Base-by-base conservation (phyloP, 2,113 vertebrate genomes). In the Microcebus tavaratra region DNA sequence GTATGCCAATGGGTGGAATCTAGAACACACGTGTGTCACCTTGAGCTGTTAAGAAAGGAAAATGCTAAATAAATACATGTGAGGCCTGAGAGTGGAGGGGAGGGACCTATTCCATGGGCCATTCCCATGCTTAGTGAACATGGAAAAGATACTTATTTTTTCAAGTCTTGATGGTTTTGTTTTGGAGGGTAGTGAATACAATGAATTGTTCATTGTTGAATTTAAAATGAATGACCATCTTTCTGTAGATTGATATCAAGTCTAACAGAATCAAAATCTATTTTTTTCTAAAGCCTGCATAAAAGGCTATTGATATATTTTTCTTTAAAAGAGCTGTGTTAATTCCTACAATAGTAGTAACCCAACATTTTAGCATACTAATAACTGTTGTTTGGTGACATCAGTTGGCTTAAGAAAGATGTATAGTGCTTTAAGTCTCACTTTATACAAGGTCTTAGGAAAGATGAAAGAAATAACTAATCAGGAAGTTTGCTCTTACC, bases 221-320 rank as follows among this genome's bases (percentile, higher is more conserved):
- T 94, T 90, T 67, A 7, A 78, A 96, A 86, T 6, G 36, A 95
- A 68, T 65, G 72, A 17, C 55, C 39, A 67, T 92, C 88, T 97
- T 90, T 94, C 91, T 87, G 36, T 70, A 78, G 63, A 92, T 21
- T 55, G 31, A 83, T 72, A 85, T 65, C 42, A 86, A 92, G 23
- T 90, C 68, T 94, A 84, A 87, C 50, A 48, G 59, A 97, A 91
- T 76, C 10, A 87, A 95, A 92, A 73, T n/a, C n/a, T 78, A 11
- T 73, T 88, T 89, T 87, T 95, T 97, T 87, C 81, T 81, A 50
- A 86, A 39, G 84, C 27, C 23, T 91, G 34, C 45, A 73, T 86
- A 88, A 97, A 89, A 92, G 67, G 72, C 76, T n/a, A 61, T 61
- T 76, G 73, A 88, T 80, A 55, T 1, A 36, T 85, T 93, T 97